These are phyloP conservation scores for Drosophila serrata DNA, from an alignment of 1,140 invertebrate species.

Conservation along the genomic window DNA sequence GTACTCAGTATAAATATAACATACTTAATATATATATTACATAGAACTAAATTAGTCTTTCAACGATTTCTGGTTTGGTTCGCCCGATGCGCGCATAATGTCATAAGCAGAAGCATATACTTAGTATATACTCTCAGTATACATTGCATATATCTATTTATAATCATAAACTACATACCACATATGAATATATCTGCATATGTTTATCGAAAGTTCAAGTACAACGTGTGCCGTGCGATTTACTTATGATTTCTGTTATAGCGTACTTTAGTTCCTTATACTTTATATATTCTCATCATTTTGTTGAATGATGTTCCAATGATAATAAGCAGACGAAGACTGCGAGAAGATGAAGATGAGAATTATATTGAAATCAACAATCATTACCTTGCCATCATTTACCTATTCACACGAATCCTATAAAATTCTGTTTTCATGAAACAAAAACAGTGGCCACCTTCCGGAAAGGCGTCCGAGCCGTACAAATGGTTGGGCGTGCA, in stretches of 20 bases:
- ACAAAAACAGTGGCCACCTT: slow-evolving; percentile 96
- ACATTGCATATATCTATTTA: slow-evolving; percentile 54
- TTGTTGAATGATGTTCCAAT: slow-evolving; percentile 63
- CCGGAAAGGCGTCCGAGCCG: slow-evolving; percentile 99
- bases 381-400: slow-evolving; percentile 84
- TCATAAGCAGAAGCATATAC: slow-evolving; percentile 62
- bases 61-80: slow-evolving; percentile 63
- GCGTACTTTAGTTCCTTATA: slow-evolving; percentile 25
- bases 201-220: slow-evolving; percentile 61
- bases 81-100: slow-evolving; percentile 45
- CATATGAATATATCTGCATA: slow-evolving; percentile 65
- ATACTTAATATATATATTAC: slow-evolving; percentile 35
- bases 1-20: slow-evolving; percentile 76
- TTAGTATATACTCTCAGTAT: slow-evolving; percentile 63
- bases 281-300: slow-evolving; percentile 41
- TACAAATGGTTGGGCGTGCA: slow-evolving; percentile 98
- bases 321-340: slow-evolving; percentile 48
- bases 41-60: slow-evolving; percentile 71
- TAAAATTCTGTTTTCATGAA: slow-evolving; percentile 85
- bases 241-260: slow-evolving; percentile 44
- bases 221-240: slow-evolving; percentile 59
- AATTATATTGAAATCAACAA: slow-evolving; percentile 60
- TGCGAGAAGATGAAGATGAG: slow-evolving; percentile 49
- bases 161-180: slow-evolving; percentile 65
- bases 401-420: slow-evolving; percentile 85